Evolutionary conservation across 2,888 invertebrate genomes (phyloP), one percentile per base, ranked within the genome.

Genomic region (Drosophila anomalipes): DNA sequence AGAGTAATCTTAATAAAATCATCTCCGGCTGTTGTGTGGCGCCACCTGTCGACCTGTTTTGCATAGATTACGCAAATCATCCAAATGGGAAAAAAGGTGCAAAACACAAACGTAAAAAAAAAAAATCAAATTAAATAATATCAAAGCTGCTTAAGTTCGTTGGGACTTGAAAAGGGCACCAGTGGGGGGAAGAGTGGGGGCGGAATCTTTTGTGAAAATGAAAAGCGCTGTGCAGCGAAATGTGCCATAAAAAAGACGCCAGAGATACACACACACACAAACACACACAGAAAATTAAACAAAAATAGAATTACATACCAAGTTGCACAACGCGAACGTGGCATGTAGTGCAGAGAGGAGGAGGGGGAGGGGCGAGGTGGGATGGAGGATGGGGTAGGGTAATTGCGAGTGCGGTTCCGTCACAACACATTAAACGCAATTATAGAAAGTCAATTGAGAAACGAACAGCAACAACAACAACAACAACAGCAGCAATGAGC

Each of bases 381-480:
- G 44, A 22, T 47, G 47, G 14, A 22, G 4, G 7, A 47, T 47
- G 26, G 47, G 72, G 10, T 30, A 44, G 49, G 41, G 72, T 70
- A 74, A 77, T 71, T 73, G 84, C 74, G 52, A 86, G 57, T 65
- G 72, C 64, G 68, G 71, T 70, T 71, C 74, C 82, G 90, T 86
- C 86, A 91, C 83, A 91, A 91, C 88, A 91, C 89, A 91, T 86
- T 91, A 86, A 86, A 91, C 88, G 86, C 86, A 91, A 86, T 91
- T 86, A 86, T 90, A 91, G 91, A 90, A 86, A 86, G 89, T 86
- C 86, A 86, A 88, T 86, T 82, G 86, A 74, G 77, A 85, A 71
- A 73, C 70, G 49, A 64, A 52, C 53, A 63, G 22, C 51, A 56
- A 30, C 58, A 64, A 26, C 61, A 64, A 30, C 63, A 47, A 19